phyloP scores from a whole-genome alignment of 2,797 vertebrate species.

The Chelon labrosus region DNA sequence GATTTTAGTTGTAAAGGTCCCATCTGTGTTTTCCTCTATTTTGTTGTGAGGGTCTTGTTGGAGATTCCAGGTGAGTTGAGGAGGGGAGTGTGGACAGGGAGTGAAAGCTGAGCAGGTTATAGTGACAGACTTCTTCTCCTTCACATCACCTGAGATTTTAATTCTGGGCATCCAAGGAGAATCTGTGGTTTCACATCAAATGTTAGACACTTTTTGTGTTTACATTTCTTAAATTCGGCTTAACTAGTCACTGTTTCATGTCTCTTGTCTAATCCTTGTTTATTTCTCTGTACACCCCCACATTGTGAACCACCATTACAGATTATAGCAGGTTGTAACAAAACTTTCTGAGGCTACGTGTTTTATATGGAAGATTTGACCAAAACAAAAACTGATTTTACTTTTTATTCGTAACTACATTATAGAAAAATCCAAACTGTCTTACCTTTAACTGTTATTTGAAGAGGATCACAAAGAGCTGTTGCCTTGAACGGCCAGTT shows the following conservation, averaged over 20 bases:
- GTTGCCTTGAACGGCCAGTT: not conserved
- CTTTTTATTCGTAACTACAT: not conserved
- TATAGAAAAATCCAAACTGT: not conserved
- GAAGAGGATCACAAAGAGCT: slow-evolving; percentile 6
- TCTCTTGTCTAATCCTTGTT: not conserved
- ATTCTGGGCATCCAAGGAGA: slow-evolving; percentile 30
- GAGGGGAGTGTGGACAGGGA: slow-evolving; percentile 69
- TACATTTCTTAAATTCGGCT: not conserved
- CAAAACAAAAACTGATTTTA: not conserved
- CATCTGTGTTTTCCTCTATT: slow-evolving; percentile 37
- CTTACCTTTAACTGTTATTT: slow-evolving; percentile 64
- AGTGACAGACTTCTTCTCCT: slow-evolving; percentile 37
- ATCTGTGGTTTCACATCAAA: slow-evolving; percentile 39
- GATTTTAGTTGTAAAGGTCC: slow-evolving; percentile 51
- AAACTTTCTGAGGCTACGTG: too few relatives aligned
- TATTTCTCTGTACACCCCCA: too few relatives aligned
- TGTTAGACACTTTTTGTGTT: too few relatives aligned
- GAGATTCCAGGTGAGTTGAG: slow-evolving; percentile 67
- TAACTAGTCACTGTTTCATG: not conserved
- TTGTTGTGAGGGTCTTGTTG: slow-evolving; percentile 22
- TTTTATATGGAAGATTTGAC: too few relatives aligned
- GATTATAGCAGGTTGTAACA: too few relatives aligned
- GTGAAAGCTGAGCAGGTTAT: slow-evolving; percentile 68
- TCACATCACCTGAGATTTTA: slow-evolving; percentile 15
- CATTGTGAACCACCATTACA: too few relatives aligned